Evolutionary conservation across 2,797 vertebrate genomes (phyloP).

Genomic region (Tapirus indicus): DNA sequence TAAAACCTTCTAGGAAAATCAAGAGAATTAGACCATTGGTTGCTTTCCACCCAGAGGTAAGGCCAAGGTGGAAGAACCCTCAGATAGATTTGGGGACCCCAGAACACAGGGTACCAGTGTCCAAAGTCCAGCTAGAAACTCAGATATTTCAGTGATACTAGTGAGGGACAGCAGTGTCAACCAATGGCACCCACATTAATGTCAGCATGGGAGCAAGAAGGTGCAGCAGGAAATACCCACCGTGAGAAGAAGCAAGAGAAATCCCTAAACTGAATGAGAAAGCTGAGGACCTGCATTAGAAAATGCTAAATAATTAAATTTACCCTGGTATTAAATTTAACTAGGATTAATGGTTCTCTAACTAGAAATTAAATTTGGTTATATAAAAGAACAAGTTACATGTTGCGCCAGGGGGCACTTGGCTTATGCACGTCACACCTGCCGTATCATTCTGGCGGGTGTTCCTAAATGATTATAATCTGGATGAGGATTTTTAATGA

Average conservation of each 20-base stretch:
- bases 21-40: background rate
- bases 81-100: background rate
- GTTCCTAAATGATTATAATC: background rate
- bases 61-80: rapidly evolving
- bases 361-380: constrained; percentile 29
- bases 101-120: background rate
- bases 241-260: background rate
- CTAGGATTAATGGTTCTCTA: constrained; percentile 4
- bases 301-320: constrained; percentile 8
- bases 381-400: constrained; percentile 8
- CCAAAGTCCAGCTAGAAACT: background rate
- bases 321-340: background rate
- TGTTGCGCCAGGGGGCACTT: background rate
- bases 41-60: background rate
- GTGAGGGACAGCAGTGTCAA: background rate
- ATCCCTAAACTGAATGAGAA: background rate
- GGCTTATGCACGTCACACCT: background rate
- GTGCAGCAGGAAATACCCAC: background rate
- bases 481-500: background rate
- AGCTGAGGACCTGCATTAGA: background rate
- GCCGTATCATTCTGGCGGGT: background rate
- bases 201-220: rapidly evolving
- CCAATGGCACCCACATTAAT: background rate
- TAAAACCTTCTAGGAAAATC: background rate
- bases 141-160: background rate